Evolutionary conservation across 2,888 invertebrate genomes (phyloP).

Genomic region (Nemurella pictetii): DNA sequence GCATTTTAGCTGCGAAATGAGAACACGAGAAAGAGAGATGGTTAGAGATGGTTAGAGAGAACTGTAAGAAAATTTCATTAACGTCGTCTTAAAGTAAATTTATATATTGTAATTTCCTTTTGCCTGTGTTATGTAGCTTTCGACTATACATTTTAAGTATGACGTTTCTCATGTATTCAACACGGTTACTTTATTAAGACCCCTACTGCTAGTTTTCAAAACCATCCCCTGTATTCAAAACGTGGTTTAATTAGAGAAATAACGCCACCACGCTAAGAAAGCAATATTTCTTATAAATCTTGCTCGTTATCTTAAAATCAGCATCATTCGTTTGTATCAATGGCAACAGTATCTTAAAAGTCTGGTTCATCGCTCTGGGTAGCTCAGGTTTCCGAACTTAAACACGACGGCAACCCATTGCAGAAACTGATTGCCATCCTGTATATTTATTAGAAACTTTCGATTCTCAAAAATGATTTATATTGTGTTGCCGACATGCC

Average conservation of each 20-base stretch:
- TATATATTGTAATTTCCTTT: constrained; percentile 58
- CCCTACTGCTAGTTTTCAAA: constrained; percentile 29
- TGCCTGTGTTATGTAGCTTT: constrained; percentile 32
- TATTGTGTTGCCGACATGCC: neutral
- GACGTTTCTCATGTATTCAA: constrained; percentile 32
- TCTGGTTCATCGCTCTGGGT: neutral
- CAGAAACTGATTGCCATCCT: no score
- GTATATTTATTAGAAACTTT: no score
- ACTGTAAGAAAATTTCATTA: constrained; percentile 55
- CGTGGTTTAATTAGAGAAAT: constrained; percentile 27
- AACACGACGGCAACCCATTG: no score
- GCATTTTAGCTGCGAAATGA: constrained; percentile 7
- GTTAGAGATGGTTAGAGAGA: constrained; percentile 2
- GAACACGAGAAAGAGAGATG: constrained; percentile 28
- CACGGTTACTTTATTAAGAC: constrained; percentile 26
- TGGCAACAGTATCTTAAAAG: neutral
- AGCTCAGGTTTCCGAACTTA: no score
- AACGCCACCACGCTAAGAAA: constrained; percentile 25
- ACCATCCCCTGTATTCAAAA: constrained; percentile 28
- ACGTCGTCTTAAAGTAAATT: constrained; percentile 61
- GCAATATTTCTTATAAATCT: constrained; percentile 29
- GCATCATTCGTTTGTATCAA: constrained; percentile 26
- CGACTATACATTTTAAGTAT: constrained; percentile 40
- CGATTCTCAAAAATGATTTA: no score
- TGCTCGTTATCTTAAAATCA: constrained; percentile 19